phyloP scores from a whole-genome alignment of 2,888 invertebrate genomes.

The Subacronicta megacephala region DNA sequence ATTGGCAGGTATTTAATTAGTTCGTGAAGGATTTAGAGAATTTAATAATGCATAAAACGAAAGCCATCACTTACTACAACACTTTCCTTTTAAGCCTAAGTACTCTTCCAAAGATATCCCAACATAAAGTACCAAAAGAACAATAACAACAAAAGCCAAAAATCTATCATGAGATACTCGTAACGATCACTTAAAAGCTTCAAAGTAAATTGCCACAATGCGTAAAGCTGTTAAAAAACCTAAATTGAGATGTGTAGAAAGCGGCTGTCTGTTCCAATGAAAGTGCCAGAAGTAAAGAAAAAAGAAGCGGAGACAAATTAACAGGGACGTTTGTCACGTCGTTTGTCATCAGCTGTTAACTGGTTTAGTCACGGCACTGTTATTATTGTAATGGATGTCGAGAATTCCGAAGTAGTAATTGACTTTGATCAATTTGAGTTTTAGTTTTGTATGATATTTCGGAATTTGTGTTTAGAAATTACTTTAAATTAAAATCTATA shows the following conservation, averaged over 20 bases:
- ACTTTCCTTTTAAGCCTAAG: constrained; percentile 12
- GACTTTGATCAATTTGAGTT: constrained; percentile 36
- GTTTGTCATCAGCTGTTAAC: constrained; percentile 65
- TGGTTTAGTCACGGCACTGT: constrained; percentile 56
- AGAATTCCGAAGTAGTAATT: constrained; percentile 39
- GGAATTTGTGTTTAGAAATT: neutral
- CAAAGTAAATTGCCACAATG: constrained; percentile 56
- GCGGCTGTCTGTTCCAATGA: constrained; percentile 55
- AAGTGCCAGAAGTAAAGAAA: constrained; percentile 46
- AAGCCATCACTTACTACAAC: constrained; percentile 9
- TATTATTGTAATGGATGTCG: constrained; percentile 51
- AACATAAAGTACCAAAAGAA: constrained; percentile 27
- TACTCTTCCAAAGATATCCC: constrained; percentile 28
- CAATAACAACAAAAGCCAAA: constrained; percentile 19
- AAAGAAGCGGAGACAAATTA: constrained; percentile 65
- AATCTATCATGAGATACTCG: constrained; percentile 38
- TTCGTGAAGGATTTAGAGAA: too few species aligned
- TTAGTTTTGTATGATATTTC: constrained; percentile 9
- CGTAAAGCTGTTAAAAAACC: constrained; percentile 54
- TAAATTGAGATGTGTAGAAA: constrained; percentile 62
- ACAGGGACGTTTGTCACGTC: constrained; percentile 62
- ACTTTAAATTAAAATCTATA: too few species aligned
- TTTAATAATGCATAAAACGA: constrained; percentile 4
- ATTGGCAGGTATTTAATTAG: too few species aligned
- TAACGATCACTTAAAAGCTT: constrained; percentile 53